Base-by-base conservation (phyloP, 2,113 vertebrate species). In the Oncorhynchus masou region DNA sequence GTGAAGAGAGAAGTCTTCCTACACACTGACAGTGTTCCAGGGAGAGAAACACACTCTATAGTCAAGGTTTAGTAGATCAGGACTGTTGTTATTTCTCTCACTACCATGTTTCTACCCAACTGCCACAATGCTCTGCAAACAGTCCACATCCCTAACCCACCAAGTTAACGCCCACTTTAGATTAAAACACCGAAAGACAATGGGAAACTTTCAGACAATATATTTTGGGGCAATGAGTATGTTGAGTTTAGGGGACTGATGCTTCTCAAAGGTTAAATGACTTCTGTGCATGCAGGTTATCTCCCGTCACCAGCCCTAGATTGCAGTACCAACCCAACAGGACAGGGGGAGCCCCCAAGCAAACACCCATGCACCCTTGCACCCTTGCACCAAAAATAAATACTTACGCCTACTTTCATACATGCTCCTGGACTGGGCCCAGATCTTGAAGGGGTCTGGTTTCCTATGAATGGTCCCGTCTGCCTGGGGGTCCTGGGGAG, bases 351-450 rank as follows among this genome's bases (percentile, higher is more conserved):
- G 78, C 45, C 81, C 76, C 57, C 7, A 60, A 68, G 73, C 80
- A 84, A 82, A 68, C 77, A 78, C 84, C 84, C 85, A 83, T 81
- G 86, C 82, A 86, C 85, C 81, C 84, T 78, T 81, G 86, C 82
- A 86, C 85, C 81, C 84, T 78, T 66, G 87, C 91, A 93, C 90
- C 90, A 88, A 87, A 92, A 89, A 86, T 68, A 85, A 78, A 90
- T 97, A 99, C 98, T 99, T 94, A 99, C 98, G 96, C 96, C 97
- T 96, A 95, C 96, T 99, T 96, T 99, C 98, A 96, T 99, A 99
- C 98, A 99, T 99, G 96, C 97, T 99, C 96, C 98, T 98, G 89
- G 97, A 99, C 95, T 99, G 97, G 89, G 97, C 97, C 98, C 98
- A 99, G 94, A 99, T 99, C 95, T 98, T 98, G 94, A 99, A 99